Evolutionary conservation across 2,888 invertebrate genomes (phyloP), one percentile per base, ranked within the genome.

Genomic region (Nebria brevicollis): DNA sequence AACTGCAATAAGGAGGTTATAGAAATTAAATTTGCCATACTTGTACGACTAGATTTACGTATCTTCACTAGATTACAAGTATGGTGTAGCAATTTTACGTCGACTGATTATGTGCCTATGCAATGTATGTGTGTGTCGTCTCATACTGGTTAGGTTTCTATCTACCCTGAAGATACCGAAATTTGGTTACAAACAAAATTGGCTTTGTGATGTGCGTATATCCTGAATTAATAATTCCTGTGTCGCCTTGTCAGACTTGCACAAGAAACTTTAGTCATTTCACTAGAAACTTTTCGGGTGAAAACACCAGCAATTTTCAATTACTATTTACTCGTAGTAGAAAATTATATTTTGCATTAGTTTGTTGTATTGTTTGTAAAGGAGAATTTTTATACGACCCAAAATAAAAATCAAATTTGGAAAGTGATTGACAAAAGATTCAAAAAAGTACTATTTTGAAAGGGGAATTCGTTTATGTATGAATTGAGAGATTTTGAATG

Each of bases 131-230:
- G 34, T 34, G 34, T 34, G 34, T 34, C 34, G 5, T 34, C 34
- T 34, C 1, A 34, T 34, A 34, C 34, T 34, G 34, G 34, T 34
- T 34, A 34, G 34, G 5, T 34, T 34, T 34, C 34, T 34, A 34
- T 54, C 54, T 13, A 54, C 54, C 54, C 54, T 11, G 54, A 54
- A 73, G 73, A 41, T 15, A 65, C 68, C 41, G 78, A 72, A 78
- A 78, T 78, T 78, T 78, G 65, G 78, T 78, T 78, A 78, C 73
- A 78, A 77, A 78, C 78, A 78, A 78, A 78, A 78, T 78, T 78
- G 78, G 78, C 78, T 78, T 78, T 78, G 78, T 73, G 78, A 78
- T 73, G 78, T 78, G 72, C 43, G 41, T 73, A 73, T 78, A 78
- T 78, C 66, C 73, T 42, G 73, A 78, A 78, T 73, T 78, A 78